Evolutionary conservation across 1,140 invertebrate species (phyloP).

Genomic region (Dryas iulia): DNA sequence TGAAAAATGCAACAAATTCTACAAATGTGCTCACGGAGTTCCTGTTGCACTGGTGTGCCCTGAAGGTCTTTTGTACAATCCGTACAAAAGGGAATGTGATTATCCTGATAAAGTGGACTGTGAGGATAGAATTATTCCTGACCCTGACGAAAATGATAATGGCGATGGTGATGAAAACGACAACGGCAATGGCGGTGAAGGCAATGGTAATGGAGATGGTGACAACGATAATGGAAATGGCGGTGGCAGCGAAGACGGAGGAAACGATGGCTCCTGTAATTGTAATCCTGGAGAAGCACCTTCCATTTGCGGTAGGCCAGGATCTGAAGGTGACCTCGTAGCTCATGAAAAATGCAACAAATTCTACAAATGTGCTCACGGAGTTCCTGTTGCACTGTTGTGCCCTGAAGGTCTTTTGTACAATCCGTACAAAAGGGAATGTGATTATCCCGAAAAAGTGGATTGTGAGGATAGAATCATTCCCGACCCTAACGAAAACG

Average conservation of each 20-base stretch:
- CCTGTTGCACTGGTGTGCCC: conserved; percentile 28
- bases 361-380: conserved; percentile 45
- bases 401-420: conserved; percentile 75
- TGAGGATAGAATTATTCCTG: conserved; percentile 32
- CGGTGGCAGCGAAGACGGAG: no score
- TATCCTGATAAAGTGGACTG: conserved; percentile 47
- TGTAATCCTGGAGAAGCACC: no score
- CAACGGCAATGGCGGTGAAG: conserved; percentile 8
- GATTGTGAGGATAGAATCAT: conserved; percentile 41
- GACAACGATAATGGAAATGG: background rate
- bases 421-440: conserved; percentile 79
- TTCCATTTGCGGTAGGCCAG: no score
- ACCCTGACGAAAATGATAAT: conserved; percentile 9
- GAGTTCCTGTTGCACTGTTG: conserved; percentile 48
- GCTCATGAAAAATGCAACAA: conserved; percentile 47
- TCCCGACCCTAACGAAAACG: conserved; percentile 17
- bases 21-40: conserved; percentile 34
- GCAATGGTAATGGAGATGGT: conserved; percentile 8
- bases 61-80: conserved; percentile 79
- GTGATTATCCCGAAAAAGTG: conserved; percentile 83
- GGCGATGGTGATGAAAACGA: conserved; percentile 4
- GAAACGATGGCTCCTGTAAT: no score
- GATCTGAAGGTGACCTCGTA: background rate
- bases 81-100: conserved; percentile 81
- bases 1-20: conserved; percentile 49